Percentiles rank a stretch among this genome's conserved stretches.
Conservation (phyloP, 2,888 invertebrate genomes). For the Scaeva pyrastri region DNA sequence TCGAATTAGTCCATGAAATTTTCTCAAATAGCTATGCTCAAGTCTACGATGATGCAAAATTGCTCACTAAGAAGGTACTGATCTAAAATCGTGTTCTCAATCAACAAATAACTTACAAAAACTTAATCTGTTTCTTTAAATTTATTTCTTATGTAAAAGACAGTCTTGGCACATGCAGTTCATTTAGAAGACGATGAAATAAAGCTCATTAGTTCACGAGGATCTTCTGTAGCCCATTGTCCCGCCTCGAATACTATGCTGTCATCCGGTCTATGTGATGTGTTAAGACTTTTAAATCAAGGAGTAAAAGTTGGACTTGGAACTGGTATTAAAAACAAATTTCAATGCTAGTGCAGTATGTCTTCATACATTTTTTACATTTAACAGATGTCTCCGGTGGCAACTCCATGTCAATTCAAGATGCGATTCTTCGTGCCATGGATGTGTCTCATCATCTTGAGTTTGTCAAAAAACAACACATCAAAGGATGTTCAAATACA, state of each 20-base stretch:
- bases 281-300: conserved; percentile 86
- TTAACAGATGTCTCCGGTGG: conserved; percentile 92
- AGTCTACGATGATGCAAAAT: conserved; percentile 90
- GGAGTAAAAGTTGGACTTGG: conserved; percentile 92
- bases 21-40: conserved; percentile 88
- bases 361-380: neutral
- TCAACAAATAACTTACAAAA: neutral
- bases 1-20: conserved; percentile 86
- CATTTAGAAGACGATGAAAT: conserved; percentile 90
- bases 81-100: conserved; percentile 23
- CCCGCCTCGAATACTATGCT: conserved; percentile 93
- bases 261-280: conserved; percentile 92
- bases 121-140: neutral
- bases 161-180: conserved; percentile 93
- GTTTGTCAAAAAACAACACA: conserved; percentile 84
- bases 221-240: conserved; percentile 92
- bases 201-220: conserved; percentile 85
- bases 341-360: accelerated
- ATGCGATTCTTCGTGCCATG: conserved; percentile 89
- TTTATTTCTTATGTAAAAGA: conserved; percentile 81
- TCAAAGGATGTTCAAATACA: conserved; percentile 76
- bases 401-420: conserved; percentile 90
- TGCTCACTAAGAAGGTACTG: conserved; percentile 91
- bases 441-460: conserved; percentile 89
- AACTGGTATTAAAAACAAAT: conserved; percentile 87